Evolutionary conservation across 2,113 vertebrate genomes (phyloP).

Genomic region (Lophotis ruficrista): DNA sequence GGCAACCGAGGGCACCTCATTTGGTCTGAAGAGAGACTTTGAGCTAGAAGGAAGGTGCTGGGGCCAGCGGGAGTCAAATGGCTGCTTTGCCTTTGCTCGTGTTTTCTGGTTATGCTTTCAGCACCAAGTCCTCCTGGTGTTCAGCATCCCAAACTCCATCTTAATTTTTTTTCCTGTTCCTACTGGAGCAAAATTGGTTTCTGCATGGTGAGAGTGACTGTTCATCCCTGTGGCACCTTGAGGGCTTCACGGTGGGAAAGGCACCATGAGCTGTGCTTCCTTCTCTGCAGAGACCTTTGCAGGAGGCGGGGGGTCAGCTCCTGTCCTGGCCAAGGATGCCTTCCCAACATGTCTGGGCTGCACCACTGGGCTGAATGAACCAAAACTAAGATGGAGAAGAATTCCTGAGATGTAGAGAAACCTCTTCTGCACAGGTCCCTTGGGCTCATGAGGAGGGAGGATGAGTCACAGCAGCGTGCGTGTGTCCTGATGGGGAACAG

Average conservation of each 20-base stretch:
- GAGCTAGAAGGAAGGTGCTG: not conserved
- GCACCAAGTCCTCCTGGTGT: not conserved
- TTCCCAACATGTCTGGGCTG: not conserved
- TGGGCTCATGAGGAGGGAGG: rapidly evolving
- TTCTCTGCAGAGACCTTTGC: not conserved
- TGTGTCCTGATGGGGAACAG: not conserved
- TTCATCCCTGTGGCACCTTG: not conserved
- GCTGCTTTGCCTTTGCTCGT: not conserved
- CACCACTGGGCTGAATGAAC: not conserved
- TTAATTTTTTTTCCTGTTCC: not conserved
- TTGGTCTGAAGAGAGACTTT: not conserved
- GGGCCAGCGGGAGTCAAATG: not conserved
- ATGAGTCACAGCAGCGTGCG: not conserved
- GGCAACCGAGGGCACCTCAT: not conserved
- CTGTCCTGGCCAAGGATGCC: rapidly evolving
- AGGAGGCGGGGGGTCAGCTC: not conserved
- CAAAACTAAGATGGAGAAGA: not conserved
- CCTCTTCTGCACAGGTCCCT: not conserved
- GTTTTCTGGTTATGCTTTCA: not conserved
- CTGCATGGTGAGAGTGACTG: not conserved
- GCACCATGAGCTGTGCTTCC: not conserved
- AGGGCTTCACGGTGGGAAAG: not conserved
- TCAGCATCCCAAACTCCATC: not conserved
- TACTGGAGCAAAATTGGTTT: not conserved
- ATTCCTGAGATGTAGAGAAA: not conserved